These are phyloP conservation scores for Porites australiensis DNA, from an alignment of 64 coral and sea anemone genomes.

Conservation along the genomic window DNA sequence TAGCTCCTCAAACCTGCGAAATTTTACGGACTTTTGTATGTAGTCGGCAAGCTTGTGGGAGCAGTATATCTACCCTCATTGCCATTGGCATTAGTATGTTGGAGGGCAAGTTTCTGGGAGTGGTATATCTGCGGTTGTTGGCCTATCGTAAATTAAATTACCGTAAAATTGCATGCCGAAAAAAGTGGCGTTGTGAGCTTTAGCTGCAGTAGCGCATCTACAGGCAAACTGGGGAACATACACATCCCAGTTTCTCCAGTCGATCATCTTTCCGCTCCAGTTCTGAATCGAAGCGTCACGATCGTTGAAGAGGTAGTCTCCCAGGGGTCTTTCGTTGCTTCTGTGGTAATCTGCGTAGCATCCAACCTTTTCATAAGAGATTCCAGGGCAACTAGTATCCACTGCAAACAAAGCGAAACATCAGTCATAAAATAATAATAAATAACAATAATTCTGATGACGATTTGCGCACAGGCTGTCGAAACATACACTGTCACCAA, in stretches of 20 bases:
- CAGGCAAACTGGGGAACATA: constrained; percentile 62
- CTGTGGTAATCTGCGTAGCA: constrained; percentile 38
- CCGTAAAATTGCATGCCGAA: constrained; percentile 77
- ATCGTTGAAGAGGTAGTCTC: constrained; percentile 69
- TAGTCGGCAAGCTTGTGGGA: too few species aligned
- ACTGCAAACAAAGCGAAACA: constrained; percentile 1
- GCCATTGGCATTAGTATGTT: too few species aligned
- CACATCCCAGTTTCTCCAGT: constrained; percentile 74
- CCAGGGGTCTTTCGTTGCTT: constrained; percentile 23
- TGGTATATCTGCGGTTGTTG: too few species aligned
- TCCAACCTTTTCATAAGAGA: constrained; percentile 33
- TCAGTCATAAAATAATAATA: neutral
- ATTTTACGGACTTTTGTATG: too few species aligned
- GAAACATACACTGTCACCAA: too few species aligned
- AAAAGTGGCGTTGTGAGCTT: neutral
- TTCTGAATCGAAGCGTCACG: neutral
- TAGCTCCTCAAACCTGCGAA: too few species aligned
- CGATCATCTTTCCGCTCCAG: constrained; percentile 51
- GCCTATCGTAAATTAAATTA: neutral
- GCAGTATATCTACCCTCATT: too few species aligned
- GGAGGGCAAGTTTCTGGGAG: too few species aligned
- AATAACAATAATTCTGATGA: neutral
- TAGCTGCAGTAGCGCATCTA: constrained; percentile 48
- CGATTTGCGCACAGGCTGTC: too few species aligned
- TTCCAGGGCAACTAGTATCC: neutral